Percentiles rank a stretch among this genome's conserved stretches.
Conservation (phyloP, 2,888 invertebrate species). For the Melipona bicolor region DNA sequence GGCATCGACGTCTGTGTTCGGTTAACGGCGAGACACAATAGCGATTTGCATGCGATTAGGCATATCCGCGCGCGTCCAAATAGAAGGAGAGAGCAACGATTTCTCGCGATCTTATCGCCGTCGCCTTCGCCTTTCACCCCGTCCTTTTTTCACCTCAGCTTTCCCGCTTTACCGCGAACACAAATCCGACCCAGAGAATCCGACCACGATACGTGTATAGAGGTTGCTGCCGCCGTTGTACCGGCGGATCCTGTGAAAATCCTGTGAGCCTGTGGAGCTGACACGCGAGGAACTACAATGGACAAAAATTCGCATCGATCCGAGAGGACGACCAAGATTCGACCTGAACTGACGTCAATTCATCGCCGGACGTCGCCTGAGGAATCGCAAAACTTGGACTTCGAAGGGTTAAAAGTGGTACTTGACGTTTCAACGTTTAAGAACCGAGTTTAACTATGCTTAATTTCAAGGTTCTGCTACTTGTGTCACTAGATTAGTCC, state of each 20-base stretch:
- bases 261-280: conserved; percentile 39
- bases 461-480: too few relatives aligned
- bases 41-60: conserved; percentile 54
- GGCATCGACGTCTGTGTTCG: conserved; percentile 36
- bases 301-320: conserved; percentile 40
- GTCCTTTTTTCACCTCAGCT: conserved; percentile 4
- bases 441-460: too few relatives aligned
- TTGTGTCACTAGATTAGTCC: too few relatives aligned
- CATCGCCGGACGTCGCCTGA: not conserved
- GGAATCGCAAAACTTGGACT: not conserved
- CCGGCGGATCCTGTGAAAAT: conserved; percentile 54
- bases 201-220: conserved; percentile 28
- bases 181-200: conserved; percentile 49
- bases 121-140: conserved; percentile 17
- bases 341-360: not conserved
- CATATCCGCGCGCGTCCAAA: conserved; percentile 35
- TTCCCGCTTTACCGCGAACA: not conserved
- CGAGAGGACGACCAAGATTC: not conserved
- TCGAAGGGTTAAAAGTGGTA: not conserved
- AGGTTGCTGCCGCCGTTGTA: conserved; percentile 31
- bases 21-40: conserved; percentile 21
- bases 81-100: not conserved
- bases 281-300: conserved; percentile 48
- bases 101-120: conserved; percentile 38
- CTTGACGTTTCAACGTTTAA: too few relatives aligned